phyloP scores from a whole-genome alignment of 2,113 vertebrate genomes.

The Australoheros scitulus region DNA sequence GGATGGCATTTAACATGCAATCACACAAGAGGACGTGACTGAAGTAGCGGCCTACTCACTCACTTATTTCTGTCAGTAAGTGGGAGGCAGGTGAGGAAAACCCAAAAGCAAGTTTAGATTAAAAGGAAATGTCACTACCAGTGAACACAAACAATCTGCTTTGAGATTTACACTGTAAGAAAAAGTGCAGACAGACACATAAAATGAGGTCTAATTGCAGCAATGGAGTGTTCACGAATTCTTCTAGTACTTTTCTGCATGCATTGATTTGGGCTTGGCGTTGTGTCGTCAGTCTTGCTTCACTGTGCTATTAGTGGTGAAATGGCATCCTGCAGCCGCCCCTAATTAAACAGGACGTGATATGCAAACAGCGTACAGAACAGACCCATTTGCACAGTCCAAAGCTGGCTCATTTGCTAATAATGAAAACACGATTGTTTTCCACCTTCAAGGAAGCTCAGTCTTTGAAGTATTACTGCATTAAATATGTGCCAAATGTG shows the following conservation, averaged over 20 bases:
- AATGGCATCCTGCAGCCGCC: conserved; percentile 29
- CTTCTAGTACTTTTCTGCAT: not conserved
- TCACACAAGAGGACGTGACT: not conserved
- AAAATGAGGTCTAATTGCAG: conserved; percentile 15
- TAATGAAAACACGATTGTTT: conserved; percentile 47
- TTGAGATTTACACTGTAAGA: conserved; percentile 21
- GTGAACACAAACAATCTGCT: not conserved
- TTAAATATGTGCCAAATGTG: conserved; percentile 1
- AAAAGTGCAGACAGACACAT: conserved; percentile 3
- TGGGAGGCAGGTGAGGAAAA: conserved; percentile 18
- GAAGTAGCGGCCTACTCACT: not conserved
- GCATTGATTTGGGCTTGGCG: conserved; percentile 40
- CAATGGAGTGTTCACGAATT: not conserved
- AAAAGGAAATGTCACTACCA: not conserved
- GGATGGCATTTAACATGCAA: conserved; percentile 40
- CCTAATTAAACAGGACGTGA: conserved; percentile 59
- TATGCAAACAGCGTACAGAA: conserved; percentile 13
- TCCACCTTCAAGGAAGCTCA: not conserved
- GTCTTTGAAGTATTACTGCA: not conserved
- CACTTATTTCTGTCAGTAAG: conserved; percentile 54
- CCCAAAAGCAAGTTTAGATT: not conserved
- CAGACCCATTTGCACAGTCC: conserved; percentile 12
- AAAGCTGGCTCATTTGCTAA: conserved; percentile 30
- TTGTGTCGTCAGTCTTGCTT: conserved; percentile 31
- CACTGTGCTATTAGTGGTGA: conserved; percentile 46